phyloP scores from a whole-genome alignment of 2,113 vertebrate genomes.

The Nothocercus julius region DNA sequence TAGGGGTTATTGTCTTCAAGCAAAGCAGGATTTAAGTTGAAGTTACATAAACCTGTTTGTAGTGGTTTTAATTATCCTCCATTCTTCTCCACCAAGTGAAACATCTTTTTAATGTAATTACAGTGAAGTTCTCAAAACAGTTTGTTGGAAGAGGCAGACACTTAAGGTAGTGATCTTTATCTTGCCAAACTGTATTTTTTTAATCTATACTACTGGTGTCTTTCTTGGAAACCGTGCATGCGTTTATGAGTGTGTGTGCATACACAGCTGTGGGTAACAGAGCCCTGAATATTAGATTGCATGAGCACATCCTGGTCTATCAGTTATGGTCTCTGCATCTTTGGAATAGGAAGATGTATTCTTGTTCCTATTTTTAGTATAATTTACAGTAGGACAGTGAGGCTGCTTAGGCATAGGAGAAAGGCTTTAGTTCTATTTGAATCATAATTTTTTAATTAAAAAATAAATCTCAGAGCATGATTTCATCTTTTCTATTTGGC shows the following conservation, averaged over 20 bases:
- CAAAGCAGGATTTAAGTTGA: not conserved
- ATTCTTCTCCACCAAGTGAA: not conserved
- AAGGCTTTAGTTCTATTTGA: not conserved
- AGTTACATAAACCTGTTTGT: not conserved
- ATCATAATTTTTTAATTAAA: slow-evolving; percentile 9
- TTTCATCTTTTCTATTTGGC: slow-evolving; percentile 4
- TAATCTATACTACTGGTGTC: not conserved
- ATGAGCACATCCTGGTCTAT: not conserved
- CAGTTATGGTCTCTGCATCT: not conserved
- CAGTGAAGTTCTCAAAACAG: not conserved
- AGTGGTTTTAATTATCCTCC: not conserved
- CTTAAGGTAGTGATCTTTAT: not conserved
- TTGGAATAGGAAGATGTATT: not conserved
- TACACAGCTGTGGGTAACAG: not conserved
- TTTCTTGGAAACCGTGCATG: slow-evolving; percentile 16
- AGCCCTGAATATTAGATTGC: not conserved
- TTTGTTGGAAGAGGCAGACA: not conserved
- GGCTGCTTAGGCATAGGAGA: not conserved
- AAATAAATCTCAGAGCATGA: slow-evolving; percentile 15
- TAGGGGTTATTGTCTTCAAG: not conserved
- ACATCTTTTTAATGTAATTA: not conserved
- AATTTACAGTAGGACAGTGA: not conserved
- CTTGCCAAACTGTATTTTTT: not conserved
- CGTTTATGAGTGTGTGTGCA: not conserved
- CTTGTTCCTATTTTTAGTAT: not conserved